phyloP scores from a whole-genome alignment of 2,888 invertebrate genomes.

The Eristalinus aeneus region DNA sequence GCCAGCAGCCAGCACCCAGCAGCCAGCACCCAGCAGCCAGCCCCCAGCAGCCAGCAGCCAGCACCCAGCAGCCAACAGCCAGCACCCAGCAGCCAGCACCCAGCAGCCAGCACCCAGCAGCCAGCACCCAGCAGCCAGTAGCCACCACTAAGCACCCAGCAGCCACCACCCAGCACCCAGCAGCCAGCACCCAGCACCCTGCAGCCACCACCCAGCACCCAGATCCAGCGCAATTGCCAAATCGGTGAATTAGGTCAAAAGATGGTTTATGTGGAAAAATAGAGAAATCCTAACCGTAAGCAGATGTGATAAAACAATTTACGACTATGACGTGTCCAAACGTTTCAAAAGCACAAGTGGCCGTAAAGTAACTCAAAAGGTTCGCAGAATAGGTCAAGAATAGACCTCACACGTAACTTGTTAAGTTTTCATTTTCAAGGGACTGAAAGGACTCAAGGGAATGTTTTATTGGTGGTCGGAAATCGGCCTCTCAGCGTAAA shows the following conservation, averaged over 20 bases:
- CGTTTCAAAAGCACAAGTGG: background rate
- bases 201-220: too few species aligned
- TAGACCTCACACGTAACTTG: background rate
- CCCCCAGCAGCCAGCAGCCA: too few species aligned
- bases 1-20: too few species aligned
- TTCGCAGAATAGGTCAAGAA: background rate
- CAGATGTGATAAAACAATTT: background rate
- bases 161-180: too few species aligned
- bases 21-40: too few species aligned
- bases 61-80: too few species aligned
- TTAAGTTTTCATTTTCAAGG: background rate
- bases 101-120: too few species aligned
- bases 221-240: background rate
- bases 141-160: too few species aligned
- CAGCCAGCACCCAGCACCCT: too few species aligned
- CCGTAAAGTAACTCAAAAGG: background rate
- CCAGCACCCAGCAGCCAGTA: too few species aligned
- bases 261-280: background rate
- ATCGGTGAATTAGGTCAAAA: background rate
- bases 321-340: background rate
- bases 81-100: too few species aligned
- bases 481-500: background rate
- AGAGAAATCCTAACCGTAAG: background rate
- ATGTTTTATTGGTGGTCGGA: background rate
- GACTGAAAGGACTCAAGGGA: background rate